Evolutionary conservation across 2,113 vertebrate species (phyloP).

Genomic region (Mastomys natalensis): DNA sequence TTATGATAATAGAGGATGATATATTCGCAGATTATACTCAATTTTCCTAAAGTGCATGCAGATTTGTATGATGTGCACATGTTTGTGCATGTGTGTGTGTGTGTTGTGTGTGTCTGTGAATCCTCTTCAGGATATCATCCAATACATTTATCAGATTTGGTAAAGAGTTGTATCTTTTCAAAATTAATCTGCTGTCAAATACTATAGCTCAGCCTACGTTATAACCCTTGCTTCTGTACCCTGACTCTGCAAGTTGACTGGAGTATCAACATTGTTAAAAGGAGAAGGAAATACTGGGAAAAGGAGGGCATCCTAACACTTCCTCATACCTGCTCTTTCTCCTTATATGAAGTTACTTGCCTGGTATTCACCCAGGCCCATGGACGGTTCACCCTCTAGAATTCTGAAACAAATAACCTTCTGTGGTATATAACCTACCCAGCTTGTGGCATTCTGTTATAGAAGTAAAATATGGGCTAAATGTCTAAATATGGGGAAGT

Average conservation of each 20-base stretch:
- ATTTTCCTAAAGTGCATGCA: neutral
- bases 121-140: neutral
- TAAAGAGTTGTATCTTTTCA: neutral
- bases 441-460: too few relatives aligned
- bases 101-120: neutral
- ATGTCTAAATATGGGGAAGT: too few relatives aligned
- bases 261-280: neutral
- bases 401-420: neutral
- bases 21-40: neutral
- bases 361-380: too few relatives aligned
- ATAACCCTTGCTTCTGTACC: neutral
- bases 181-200: neutral
- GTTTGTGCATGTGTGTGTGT: neutral
- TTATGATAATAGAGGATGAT: constrained; percentile 36
- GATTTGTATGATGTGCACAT: neutral
- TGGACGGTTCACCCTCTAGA: neutral
- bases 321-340: neutral
- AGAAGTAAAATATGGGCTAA: too few relatives aligned
- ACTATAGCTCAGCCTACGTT: accelerated
- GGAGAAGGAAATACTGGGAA: neutral
- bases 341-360: neutral
- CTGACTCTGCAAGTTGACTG: neutral
- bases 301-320: neutral
- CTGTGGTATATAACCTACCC: neutral
- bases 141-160: neutral